Evolutionary conservation across 1,140 invertebrate genomes (phyloP), one percentile per base, ranked within the genome.

Genomic region (Drosophila kurseongensis): DNA sequence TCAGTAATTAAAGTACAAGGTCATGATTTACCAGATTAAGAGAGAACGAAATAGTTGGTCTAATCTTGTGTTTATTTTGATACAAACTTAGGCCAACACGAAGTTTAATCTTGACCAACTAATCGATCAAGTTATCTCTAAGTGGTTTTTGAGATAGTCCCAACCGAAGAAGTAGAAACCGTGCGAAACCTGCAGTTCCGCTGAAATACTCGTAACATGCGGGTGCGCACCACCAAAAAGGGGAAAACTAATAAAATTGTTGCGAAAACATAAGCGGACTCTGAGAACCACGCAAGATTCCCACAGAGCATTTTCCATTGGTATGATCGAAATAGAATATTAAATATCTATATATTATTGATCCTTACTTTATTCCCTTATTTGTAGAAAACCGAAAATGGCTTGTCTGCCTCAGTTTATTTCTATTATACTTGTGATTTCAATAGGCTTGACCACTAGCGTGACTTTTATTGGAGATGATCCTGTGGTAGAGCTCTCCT

Each of bases 401-500:
- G 6, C 12, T 44, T 27, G 47, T 1, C 4, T 41, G n/a, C 41
- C 35, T 12, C 9, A 23, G 5, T 4, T 50, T 1, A 5, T 45
- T 32, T 29, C 41, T 3, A 5, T 12, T 2, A 3, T 68, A 16
- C 29, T 78, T 35, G 2, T 77, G 40, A 5, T 55, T 6, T 55
- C 13, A 7, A 3, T 9, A 2, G 47, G 47, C 32, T 55, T 29
- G 0, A 35, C 44, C 40, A 13, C 1, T 1, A 18, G 18, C 16
- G 57, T 41, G 29, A 54, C 23, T 4, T 48, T 50, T 0, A 13
- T 35, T 16, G 52, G 36, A 27, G 38, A 56, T 7, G 48, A 75
- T 36, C 50, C 68, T 0, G 5, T 80, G 0, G 79, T 91, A 13
- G 32, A 66, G 48, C 93, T 93, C 45, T 80, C 91, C 12, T 85